A percentile compares a stretch with the other conserved stretches of the same genome.
These are phyloP conservation scores for Chironomus tepperi DNA, from an alignment of 1,140 invertebrate genomes.

Conservation along the genomic window DNA sequence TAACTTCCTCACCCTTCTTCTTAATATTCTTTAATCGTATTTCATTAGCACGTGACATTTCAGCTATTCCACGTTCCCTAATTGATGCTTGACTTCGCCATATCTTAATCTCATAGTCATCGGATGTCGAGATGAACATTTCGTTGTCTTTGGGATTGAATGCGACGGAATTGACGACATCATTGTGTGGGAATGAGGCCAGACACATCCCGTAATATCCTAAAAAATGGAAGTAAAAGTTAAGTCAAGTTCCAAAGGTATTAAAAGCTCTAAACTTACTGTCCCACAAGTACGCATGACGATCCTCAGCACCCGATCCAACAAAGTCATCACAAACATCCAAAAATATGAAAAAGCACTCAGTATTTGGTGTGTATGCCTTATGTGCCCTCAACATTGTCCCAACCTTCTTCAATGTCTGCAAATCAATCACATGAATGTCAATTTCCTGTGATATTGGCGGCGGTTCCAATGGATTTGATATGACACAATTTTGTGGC, in stretches of 20 bases:
- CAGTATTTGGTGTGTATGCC: conserved; percentile 78
- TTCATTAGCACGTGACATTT: conserved; percentile 26
- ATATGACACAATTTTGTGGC: conserved; percentile 69
- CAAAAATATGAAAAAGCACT: conserved; percentile 84
- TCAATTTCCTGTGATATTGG: conserved; percentile 88
- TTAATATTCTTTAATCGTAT: not conserved
- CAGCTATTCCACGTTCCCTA: conserved; percentile 28
- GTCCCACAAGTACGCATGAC: conserved; percentile 79
- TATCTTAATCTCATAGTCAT: conserved; percentile 65
- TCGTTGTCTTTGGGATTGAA: conserved; percentile 76
- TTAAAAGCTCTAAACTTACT: conserved; percentile 33
- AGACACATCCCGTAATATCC: conserved; percentile 70
- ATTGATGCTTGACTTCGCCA: conserved; percentile 29
- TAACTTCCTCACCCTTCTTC: not conserved
- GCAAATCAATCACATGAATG: conserved; percentile 79
- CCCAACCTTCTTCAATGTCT: conserved; percentile 67
- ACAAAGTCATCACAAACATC: conserved; percentile 81
- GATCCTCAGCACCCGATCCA: conserved; percentile 78
- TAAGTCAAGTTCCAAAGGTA: not conserved
- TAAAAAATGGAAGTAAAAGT: not conserved
- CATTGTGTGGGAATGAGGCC: conserved; percentile 64
- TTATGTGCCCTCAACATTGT: conserved; percentile 76
- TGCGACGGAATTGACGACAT: conserved; percentile 81
- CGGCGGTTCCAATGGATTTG: conserved; percentile 70
- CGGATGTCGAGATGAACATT: conserved; percentile 80